Conservation (phyloP, 2,797 vertebrate genomes). For the Sebastiscus albofasciatus region DNA sequence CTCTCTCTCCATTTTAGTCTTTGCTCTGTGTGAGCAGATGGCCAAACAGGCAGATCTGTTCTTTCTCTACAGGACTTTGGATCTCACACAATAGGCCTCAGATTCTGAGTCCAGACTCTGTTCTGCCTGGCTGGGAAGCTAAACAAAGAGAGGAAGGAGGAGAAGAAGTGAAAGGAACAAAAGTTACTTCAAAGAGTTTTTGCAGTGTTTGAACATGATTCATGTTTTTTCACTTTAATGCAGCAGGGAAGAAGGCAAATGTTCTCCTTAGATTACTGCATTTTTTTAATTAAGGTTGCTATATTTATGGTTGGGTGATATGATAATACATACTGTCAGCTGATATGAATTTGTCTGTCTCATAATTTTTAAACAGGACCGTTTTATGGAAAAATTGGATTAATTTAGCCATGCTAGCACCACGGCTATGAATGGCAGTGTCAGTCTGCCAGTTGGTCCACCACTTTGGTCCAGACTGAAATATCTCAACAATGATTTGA, state of each 20-base stretch:
- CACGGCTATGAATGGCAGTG: not conserved
- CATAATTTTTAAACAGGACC: not conserved
- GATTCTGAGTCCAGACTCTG: conserved; percentile 52
- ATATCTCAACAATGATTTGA: not conserved
- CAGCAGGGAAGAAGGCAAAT: not conserved
- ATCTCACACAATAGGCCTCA: conserved; percentile 67
- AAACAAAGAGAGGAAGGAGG: conserved; percentile 69
- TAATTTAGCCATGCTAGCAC: not conserved
- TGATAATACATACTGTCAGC: not conserved
- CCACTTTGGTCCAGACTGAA: conserved; percentile 5
- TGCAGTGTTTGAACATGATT: conserved; percentile 30
- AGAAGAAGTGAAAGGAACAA: conserved; percentile 44
- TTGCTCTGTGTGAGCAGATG: conserved; percentile 69
- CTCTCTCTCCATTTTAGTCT: conserved; percentile 47
- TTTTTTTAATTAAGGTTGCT: not conserved
- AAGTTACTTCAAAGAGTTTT: conserved; percentile 38
- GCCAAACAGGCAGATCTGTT: conserved; percentile 67
- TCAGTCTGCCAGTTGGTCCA: not conserved
- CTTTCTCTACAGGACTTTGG: conserved; percentile 65
- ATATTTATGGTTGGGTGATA: not conserved
- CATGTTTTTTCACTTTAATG: conserved; percentile 6
- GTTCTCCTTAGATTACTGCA: not conserved
- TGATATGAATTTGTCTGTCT: not conserved
- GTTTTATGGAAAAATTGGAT: not conserved
- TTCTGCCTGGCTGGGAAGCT: conserved; percentile 55